Evolutionary conservation across 2,888 invertebrate species (phyloP), one percentile per base, ranked within the genome.

Genomic region (Trichopria drosophilae): DNA sequence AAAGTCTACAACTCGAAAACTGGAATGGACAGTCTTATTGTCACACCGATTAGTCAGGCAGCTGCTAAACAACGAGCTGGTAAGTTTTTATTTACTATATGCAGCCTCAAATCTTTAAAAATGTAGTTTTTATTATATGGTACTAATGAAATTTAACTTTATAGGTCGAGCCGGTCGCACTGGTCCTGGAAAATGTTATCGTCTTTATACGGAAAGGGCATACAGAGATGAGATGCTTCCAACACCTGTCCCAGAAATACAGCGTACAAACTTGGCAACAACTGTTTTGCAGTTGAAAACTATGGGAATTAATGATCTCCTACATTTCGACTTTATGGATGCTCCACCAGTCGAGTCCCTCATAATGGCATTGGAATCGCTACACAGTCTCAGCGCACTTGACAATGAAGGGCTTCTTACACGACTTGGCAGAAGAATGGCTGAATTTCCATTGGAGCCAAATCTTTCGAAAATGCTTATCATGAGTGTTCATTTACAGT

Each of bases 291-390:
- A 97, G 66, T 78, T 99, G 24, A 99, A 99, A 76, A 97, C 98
- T 0, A 98, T 99, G 98, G 99, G 99, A 19, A 99, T 99, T 65
- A 98, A 99, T 74, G 98, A 99, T 78, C 80, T 99, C 44, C 78
- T 99, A 16, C 92, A 95, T 73, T 99, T 99, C 75, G 98, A 99
- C 79, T 99, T 99, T 79, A 99, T 99, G 99, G 99, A 99, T 76
- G 93, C 98, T 1, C 99, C 99, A 18, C 97, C 99, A 0, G 93
- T 95, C 15, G 96, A 98, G 78, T 93, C 96, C 0, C 82, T 99
- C 60, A 93, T 99, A 53, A 95, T 96, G 87, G 99, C 99, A 12
- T 79, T 99, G 62, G 97, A 98, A 69, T 94, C 96, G 64, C 79
- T 99, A 57, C 97, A 99, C 76, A 97, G 96, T 4, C 81, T 99